Base-by-base conservation (phyloP, 2,113 vertebrate species). In the Paradisaea rubra region DNA sequence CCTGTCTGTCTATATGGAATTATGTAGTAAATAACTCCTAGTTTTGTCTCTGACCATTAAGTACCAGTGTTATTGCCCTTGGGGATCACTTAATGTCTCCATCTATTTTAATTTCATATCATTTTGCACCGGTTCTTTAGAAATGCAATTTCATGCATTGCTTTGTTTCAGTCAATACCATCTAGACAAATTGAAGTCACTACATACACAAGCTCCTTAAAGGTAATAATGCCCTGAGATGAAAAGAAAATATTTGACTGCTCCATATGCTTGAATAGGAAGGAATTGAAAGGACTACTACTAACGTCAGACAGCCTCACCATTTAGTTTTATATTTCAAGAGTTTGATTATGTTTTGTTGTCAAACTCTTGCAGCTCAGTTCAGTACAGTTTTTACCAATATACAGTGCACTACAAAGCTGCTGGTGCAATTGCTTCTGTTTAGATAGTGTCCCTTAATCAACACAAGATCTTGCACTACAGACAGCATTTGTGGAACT, bases 31-130 rank as follows among this genome's bases (percentile, higher is more conserved):
- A 83, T 93, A 95, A 87, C 76, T 92, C 74, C 69, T 93, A 54
- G 59, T 92, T 86, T 95, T 92, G 83, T 65, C 81, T 92, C 81
- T 95, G 90, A 52, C 86, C 92, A 77, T 95, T 94, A 96, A 93
- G 81, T 80, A 80, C 53, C 50, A 77, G 54, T 39, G 42, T 82
- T 93, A 88, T 19, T 89, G 88, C 71, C 95, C 88, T 94, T 47
- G 59, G 95, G 90, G 95, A 96, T 25, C 76, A 63, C 81, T 95
- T 91, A 92, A 91, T 91, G 93, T 92, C 81, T 94, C 84, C 53
- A 91, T 97, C 83, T 89, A 71, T 96, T 96, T 95, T 96, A 95
- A 96, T 97, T 96, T 96, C 76, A 57, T 93, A 95, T 94, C 21
- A 90, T 96, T 97, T 95, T 93, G 86, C 78, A 63, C 79, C 2